Evolutionary conservation across 1,140 invertebrate genomes (phyloP).

Genomic region (Aphelenchoides fujianensis): DNA sequence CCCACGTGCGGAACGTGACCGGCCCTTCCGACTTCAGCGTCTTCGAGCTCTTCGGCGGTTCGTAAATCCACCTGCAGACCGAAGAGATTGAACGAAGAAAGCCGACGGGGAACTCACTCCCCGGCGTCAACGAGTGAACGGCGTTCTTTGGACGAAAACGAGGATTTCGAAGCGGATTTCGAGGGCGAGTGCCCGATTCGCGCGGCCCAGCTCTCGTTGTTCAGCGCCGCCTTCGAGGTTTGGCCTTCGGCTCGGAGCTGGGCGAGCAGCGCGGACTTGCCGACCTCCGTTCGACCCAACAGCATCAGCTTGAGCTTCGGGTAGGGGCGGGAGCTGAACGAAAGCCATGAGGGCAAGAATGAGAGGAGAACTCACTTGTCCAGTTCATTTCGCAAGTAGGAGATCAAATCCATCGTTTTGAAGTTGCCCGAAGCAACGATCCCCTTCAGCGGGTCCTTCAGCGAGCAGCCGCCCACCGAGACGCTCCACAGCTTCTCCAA

Average conservation of each 20-base stretch:
- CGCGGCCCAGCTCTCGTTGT: conserved; percentile 84
- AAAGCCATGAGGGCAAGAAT: neutral
- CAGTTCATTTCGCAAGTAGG: conserved; percentile 78
- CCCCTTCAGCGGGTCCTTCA: conserved; percentile 77
- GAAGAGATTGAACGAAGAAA: neutral
- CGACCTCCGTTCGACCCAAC: conserved; percentile 86
- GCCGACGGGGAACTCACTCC: neutral
- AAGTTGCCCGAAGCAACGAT: conserved; percentile 88
- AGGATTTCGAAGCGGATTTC: conserved; percentile 70
- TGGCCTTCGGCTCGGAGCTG: conserved; percentile 80
- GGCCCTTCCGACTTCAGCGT: conserved; percentile 74
- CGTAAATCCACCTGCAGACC: conserved; percentile 77
- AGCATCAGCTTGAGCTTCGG: conserved; percentile 96
- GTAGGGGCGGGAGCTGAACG: conserved; percentile 81
- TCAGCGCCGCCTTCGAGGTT: conserved; percentile 72
- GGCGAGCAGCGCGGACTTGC: conserved; percentile 87
- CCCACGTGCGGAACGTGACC: conserved; percentile 95
- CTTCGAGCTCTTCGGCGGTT: conserved; percentile 71
- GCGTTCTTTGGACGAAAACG: neutral
- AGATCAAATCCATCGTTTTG: conserved; percentile 92
- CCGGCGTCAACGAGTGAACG: neutral
- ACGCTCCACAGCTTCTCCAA: conserved; percentile 89
- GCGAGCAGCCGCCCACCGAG: conserved; percentile 81
- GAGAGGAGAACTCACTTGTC: conserved; percentile 65
- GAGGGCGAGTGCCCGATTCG: conserved; percentile 78